Percentiles rank a stretch among this genome's conserved stretches.
Evolutionary conservation across 2,888 invertebrate species (phyloP).

Genomic region (Neria commutata): DNA sequence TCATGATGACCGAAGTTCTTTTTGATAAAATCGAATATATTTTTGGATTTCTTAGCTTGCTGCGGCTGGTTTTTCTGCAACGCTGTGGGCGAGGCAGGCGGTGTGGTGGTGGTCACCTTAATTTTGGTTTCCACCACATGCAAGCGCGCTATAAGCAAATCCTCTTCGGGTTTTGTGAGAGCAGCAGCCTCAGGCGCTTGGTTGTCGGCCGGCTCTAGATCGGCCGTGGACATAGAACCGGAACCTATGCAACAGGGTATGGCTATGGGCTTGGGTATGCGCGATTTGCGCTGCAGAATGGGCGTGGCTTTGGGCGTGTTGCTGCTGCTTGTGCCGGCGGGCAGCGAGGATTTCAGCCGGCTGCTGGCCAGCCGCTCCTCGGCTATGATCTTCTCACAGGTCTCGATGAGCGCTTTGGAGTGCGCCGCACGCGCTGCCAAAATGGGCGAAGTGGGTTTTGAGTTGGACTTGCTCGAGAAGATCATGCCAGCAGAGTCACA

Average conservation of each 20-base stretch:
- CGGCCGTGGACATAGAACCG: slow-evolving; percentile 46
- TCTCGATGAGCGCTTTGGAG: slow-evolving; percentile 51
- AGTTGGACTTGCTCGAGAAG: not conserved
- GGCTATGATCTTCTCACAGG: slow-evolving; percentile 54
- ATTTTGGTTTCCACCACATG: slow-evolving; percentile 58
- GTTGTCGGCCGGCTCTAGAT: slow-evolving; percentile 28
- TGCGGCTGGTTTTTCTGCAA: slow-evolving; percentile 12
- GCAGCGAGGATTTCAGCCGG: slow-evolving; percentile 44
- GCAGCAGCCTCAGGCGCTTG: not conserved
- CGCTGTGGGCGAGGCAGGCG: slow-evolving; percentile 44
- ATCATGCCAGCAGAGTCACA: slow-evolving; percentile 34
- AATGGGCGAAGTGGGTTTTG: slow-evolving; percentile 43
- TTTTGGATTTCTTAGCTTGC: slow-evolving; percentile 52
- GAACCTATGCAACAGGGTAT: slow-evolving; percentile 44
- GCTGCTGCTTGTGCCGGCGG: slow-evolving; percentile 20
- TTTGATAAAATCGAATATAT: slow-evolving; percentile 61
- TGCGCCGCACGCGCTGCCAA: slow-evolving; percentile 47
- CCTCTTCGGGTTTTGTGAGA: slow-evolving; percentile 32
- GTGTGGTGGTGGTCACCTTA: slow-evolving; percentile 54
- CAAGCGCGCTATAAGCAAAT: slow-evolving; percentile 52
- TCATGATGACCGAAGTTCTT: slow-evolving; percentile 58
- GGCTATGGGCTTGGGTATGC: slow-evolving; percentile 48
- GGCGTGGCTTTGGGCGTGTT: slow-evolving; percentile 28
- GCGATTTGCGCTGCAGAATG: slow-evolving; percentile 40
- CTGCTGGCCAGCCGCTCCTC: slow-evolving; percentile 49